These are phyloP conservation scores for Coracopsis vasa DNA, from an alignment of 2,113 vertebrate species.

Conservation along the genomic window DNA sequence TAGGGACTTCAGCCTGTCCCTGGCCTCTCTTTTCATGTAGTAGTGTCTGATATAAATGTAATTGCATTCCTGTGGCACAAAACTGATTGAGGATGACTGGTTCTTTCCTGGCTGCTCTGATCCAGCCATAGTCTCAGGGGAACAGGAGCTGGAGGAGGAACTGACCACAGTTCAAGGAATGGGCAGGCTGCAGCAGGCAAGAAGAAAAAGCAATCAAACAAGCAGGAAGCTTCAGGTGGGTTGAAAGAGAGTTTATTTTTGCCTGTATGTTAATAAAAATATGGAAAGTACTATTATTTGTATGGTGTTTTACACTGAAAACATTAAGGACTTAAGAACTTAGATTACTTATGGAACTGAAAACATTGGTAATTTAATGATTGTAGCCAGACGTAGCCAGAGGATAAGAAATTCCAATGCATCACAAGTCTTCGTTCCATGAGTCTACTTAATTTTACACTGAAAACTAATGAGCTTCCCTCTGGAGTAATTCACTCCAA, in stretches of 20 bases:
- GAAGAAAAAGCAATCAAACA: constrained; percentile 57
- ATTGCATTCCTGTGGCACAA: constrained; percentile 92
- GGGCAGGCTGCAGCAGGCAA: constrained; percentile 75
- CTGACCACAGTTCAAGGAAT: constrained; percentile 81
- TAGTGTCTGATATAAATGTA: constrained; percentile 67
- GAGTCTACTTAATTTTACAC: not conserved
- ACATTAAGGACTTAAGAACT: not conserved
- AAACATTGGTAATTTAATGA: not conserved
- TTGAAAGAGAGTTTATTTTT: not conserved
- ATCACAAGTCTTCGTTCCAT: not conserved
- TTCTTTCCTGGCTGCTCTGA: constrained; percentile 98
- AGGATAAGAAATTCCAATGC: not conserved
- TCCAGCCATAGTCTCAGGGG: constrained; percentile 91
- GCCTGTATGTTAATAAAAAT: not conserved
- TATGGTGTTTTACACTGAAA: not conserved
- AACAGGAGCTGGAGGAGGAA: constrained; percentile 96
- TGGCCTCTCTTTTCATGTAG: constrained; percentile 12
- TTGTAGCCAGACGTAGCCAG: rapidly evolving
- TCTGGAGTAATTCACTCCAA: not conserved
- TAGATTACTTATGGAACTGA: not conserved
- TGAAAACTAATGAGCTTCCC: not conserved
- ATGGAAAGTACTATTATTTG: not conserved
- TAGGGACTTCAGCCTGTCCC: constrained; percentile 30
- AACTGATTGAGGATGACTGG: constrained; percentile 99
- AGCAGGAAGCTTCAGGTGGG: constrained; percentile 82